Evolutionary conservation across 2,888 invertebrate species (phyloP), one percentile per base, ranked within the genome.

Genomic region (Tipula lateralis): DNA sequence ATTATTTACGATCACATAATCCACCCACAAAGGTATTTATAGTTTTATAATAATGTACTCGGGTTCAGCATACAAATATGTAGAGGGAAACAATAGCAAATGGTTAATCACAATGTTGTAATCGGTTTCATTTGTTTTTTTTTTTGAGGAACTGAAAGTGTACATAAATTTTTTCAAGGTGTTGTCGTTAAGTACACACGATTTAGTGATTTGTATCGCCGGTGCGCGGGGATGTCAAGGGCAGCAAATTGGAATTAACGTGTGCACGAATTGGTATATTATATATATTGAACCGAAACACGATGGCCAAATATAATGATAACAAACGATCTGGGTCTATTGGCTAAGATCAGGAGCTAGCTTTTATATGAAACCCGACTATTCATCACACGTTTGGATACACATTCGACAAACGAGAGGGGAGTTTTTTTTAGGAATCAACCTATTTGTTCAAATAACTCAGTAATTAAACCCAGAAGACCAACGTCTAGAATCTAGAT

Each of bases 1-100:
- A 66, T 66, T 66, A 66, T 66, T 66, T 66, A 24, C 66, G 66
- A 66, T 66, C 66, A 66, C 66, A 66, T 66, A 66, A 66, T 66
- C 66, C 66, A 66, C 66, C 66, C 66, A 66, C 66, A 66, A 66
- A 66, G 24, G 66, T 66, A 66, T 66, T 66, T 66, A 50, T 50
- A 50, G 32, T 66, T 66, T 24, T 24, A 1, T 39, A 39, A 13
- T 39, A n/a, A 44, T 44, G 44, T 36, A 32, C 36, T 6, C 13
- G 13, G 3, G 13, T 32, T 32, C 32, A 44, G 16, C 16, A 44
- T 3, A 3, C 5, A 44, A 7, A 44, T 3, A 44, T 4, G 16
- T n/a, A 44, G 3, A 66, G 24, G 24, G 44, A 24, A 66, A 66
- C 66, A 66, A 24, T 24, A 66, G 24, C 66, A 66, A 66, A 24